Conservation (phyloP, 2,888 invertebrate genomes). For the Drosophila atroscutellata region DNA sequence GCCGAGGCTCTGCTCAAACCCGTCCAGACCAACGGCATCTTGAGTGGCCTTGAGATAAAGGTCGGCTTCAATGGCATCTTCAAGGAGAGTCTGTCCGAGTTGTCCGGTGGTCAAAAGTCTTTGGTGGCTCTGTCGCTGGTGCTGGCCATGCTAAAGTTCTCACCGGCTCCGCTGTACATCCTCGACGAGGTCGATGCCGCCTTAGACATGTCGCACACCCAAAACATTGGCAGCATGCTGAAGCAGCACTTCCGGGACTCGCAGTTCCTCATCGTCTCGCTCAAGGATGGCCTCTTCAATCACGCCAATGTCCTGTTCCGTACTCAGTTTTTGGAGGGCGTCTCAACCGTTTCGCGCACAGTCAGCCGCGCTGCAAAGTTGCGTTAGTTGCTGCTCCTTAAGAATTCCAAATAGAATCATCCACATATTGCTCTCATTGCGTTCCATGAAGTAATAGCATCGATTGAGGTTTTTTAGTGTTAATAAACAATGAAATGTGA, state of each 20-base stretch:
- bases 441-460: neutral
- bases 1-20: slow-evolving; percentile 94
- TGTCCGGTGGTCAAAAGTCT: slow-evolving; percentile 98
- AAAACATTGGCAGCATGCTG: slow-evolving; percentile 98
- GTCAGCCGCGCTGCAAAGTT: slow-evolving; percentile 74
- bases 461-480: no score
- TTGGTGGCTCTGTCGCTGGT: slow-evolving; percentile 98
- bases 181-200: slow-evolving; percentile 99
- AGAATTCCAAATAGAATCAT: neutral
- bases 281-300: slow-evolving; percentile 99
- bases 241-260: slow-evolving; percentile 95
- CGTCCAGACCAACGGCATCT: slow-evolving; percentile 78
- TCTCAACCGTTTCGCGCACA: slow-evolving; percentile 93
- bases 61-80: slow-evolving; percentile 96
- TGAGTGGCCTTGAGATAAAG: slow-evolving; percentile 95
- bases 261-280: slow-evolving; percentile 98
- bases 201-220: slow-evolving; percentile 98
- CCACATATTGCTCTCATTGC: neutral
- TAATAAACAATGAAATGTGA: no score
- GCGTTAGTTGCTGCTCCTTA: slow-evolving; percentile 12
- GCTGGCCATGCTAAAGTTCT: slow-evolving; percentile 97
- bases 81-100: slow-evolving; percentile 98
- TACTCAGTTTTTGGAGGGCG: slow-evolving; percentile 97
- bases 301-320: slow-evolving; percentile 99
- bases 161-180: slow-evolving; percentile 99